Conservation (phyloP, 2,113 vertebrate genomes). For the Canis aureus region DNA sequence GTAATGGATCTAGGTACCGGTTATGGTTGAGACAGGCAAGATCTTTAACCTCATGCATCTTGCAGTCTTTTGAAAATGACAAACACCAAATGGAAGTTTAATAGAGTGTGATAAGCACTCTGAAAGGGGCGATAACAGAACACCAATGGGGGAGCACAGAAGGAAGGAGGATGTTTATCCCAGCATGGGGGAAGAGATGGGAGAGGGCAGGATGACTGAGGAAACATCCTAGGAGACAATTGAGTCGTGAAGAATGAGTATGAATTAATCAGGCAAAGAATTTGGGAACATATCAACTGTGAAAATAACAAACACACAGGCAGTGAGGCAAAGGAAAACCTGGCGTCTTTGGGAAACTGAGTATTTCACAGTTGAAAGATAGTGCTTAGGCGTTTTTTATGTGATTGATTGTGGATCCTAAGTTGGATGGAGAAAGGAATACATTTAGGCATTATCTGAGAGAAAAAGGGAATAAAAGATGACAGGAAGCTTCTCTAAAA, state of each 20-base stretch:
- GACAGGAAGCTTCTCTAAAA: neutral
- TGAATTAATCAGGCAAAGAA: slow-evolving; percentile 29
- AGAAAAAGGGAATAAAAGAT: neutral
- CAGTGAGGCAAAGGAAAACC: neutral
- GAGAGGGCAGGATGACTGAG: neutral
- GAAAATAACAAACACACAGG: neutral
- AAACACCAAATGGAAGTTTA: slow-evolving; percentile 16
- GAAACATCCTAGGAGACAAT: neutral
- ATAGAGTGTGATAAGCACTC: neutral
- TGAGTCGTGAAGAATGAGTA: neutral
- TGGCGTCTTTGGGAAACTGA: neutral
- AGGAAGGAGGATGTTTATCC: neutral
- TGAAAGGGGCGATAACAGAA: neutral
- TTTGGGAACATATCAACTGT: neutral
- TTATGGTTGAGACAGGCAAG: neutral
- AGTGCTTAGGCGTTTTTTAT: neutral
- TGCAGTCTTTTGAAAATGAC: neutral
- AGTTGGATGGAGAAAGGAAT: neutral
- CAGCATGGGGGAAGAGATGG: neutral
- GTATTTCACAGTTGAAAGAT: neutral
- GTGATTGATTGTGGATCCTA: neutral
- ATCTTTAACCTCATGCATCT: neutral
- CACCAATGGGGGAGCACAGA: neutral
- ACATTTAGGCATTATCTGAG: neutral
- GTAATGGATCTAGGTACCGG: neutral